phyloP scores from a whole-genome alignment of 2,113 vertebrate species.

The Tyrannus savana region DNA sequence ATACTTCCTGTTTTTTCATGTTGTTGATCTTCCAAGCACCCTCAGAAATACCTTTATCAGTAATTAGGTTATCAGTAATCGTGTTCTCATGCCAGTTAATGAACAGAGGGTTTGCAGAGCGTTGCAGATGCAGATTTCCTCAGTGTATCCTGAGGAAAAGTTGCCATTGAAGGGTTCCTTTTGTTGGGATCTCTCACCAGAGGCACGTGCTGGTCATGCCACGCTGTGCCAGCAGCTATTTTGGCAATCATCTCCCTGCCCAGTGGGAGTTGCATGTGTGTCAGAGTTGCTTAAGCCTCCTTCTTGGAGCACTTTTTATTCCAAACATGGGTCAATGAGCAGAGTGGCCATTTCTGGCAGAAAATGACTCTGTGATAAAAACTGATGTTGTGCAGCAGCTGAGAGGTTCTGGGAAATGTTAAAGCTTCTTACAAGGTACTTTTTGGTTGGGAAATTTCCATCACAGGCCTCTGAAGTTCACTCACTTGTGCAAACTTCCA shows the following conservation, averaged over 20 bases:
- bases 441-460: background rate
- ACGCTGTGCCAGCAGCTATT: background rate
- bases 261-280: background rate
- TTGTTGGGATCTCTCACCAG: background rate
- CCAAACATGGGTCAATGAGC: background rate
- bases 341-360: background rate
- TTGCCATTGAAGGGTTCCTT: background rate
- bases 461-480: background rate
- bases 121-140: background rate
- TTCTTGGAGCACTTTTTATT: background rate
- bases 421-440: conserved; percentile 2
- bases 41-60: background rate
- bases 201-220: conserved; percentile 23
- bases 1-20: background rate
- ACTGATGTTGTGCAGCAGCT: background rate
- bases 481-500: background rate
- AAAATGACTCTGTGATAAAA: background rate
- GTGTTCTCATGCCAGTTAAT: background rate
- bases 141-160: background rate
- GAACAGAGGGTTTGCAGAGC: background rate
- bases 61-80: background rate
- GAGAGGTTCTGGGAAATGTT: background rate
- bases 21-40: background rate
- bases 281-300: background rate
- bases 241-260: background rate